Conservation (phyloP, 2,113 vertebrate species). For the Stictonetta naevosa region DNA sequence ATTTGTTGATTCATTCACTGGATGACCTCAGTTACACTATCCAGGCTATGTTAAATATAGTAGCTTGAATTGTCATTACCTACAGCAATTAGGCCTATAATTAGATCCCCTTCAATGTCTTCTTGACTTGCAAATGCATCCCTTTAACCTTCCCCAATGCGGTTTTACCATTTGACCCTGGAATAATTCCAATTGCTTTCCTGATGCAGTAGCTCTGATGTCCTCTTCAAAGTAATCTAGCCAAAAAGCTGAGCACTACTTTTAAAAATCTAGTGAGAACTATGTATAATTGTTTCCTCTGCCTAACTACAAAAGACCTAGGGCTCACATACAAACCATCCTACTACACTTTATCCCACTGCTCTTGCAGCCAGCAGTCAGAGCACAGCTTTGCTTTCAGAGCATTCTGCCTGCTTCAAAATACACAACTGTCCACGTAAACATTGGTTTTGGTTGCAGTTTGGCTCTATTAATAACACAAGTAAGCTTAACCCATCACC, state of each 20-base stretch:
- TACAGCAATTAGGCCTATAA: conserved; percentile 52
- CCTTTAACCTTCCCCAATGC: conserved; percentile 44
- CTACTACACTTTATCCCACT: neutral
- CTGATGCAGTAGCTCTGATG: neutral
- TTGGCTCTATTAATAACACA: neutral
- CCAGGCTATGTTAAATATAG: conserved; percentile 54
- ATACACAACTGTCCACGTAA: neutral
- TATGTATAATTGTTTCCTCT: conserved; percentile 50
- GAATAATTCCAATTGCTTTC: neutral
- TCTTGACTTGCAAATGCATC: conserved; percentile 55
- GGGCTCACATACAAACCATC: neutral
- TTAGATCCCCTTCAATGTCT: conserved; percentile 53
- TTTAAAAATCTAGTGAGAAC: neutral
- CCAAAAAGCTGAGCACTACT: neutral
- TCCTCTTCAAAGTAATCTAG: neutral
- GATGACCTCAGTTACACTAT: conserved; percentile 30
- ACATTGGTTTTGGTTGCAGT: neutral
- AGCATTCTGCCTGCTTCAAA: neutral
- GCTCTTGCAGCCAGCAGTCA: neutral
- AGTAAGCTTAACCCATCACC: neutral
- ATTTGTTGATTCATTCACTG: conserved; percentile 18
- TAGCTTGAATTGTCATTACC: conserved; percentile 49
- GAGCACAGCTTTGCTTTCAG: neutral
- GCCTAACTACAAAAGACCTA: neutral
- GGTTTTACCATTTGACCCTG: conserved; percentile 44